phyloP scores from a whole-genome alignment of 2,888 invertebrate species.

The Ophion ventricosus region DNA sequence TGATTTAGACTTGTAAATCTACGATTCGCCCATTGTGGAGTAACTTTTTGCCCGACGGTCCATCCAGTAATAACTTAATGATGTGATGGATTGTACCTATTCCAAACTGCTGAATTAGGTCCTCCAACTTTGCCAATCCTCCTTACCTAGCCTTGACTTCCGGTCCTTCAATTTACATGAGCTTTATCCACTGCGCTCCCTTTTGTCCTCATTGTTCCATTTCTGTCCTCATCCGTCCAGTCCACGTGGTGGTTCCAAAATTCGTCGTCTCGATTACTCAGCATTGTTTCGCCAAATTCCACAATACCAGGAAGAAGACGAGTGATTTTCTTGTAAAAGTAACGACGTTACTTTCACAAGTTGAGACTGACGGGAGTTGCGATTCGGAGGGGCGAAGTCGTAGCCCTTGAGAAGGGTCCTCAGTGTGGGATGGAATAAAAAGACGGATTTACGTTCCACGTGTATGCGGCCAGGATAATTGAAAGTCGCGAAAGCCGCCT shows the following conservation, averaged over 20 bases:
- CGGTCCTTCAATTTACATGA: too few species aligned
- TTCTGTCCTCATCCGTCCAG: too few species aligned
- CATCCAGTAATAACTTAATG: too few species aligned
- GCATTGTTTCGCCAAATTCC: neutral
- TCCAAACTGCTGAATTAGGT: too few species aligned
- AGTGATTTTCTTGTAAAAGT: constrained; percentile 12
- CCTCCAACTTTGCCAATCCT: too few species aligned
- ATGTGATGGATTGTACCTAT: too few species aligned
- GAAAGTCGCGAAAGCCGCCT: neutral
- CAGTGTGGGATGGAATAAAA: neutral
- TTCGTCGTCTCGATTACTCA: neutral
- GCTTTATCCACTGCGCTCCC: too few species aligned
- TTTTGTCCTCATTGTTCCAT: too few species aligned
- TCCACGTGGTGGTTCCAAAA: neutral
- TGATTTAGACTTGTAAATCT: too few species aligned
- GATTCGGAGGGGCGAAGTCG: neutral
- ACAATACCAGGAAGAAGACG: neutral
- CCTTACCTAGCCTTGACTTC: too few species aligned
- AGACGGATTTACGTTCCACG: constrained; percentile 39
- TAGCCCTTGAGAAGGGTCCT: constrained; percentile 30
- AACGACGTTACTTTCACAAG: constrained; percentile 4
- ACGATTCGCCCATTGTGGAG: too few species aligned
- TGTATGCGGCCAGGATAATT: constrained; percentile 36
- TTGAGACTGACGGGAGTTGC: constrained; percentile 12
- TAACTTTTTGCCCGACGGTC: too few species aligned